Evolutionary conservation across 2,888 invertebrate genomes (phyloP).

Genomic region (Brachycybe producta): DNA sequence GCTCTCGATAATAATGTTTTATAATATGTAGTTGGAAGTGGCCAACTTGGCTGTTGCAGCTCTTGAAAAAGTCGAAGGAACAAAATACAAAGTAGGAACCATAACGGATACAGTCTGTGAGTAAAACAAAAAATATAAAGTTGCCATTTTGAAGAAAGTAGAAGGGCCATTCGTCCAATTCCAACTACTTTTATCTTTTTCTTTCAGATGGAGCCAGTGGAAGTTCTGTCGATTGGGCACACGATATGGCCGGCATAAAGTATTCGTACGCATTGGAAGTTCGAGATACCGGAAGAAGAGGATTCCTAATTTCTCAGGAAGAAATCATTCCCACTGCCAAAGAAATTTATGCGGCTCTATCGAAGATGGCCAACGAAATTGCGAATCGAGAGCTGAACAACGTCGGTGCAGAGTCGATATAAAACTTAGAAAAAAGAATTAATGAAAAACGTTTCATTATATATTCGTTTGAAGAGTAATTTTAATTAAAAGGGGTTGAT

Average conservation of each 20-base stretch:
- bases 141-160: not conserved
- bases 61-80: not conserved
- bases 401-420: no score
- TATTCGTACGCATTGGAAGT: constrained; percentile 6
- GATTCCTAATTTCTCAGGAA: not conserved
- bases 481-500: no score
- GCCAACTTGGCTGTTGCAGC: not conserved
- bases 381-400: no score
- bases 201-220: constrained; percentile 3
- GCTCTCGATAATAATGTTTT: no score
- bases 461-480: no score
- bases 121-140: not conserved
- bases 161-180: not conserved
- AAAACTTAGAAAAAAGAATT: no score
- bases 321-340: constrained; percentile 5
- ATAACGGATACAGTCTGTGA: not conserved
- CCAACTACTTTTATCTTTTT: no score
- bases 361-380: constrained; percentile 5
- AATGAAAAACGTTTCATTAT: no score
- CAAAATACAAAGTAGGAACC: not conserved
- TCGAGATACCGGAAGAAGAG: not conserved
- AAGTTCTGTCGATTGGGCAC: constrained; percentile 10
- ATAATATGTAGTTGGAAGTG: not conserved
- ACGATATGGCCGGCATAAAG: not conserved
- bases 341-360: not conserved